Evolutionary conservation across 2,797 vertebrate genomes (phyloP), one percentile per base, ranked within the genome.

Genomic region (Aselliscus stoliczkanus): DNA sequence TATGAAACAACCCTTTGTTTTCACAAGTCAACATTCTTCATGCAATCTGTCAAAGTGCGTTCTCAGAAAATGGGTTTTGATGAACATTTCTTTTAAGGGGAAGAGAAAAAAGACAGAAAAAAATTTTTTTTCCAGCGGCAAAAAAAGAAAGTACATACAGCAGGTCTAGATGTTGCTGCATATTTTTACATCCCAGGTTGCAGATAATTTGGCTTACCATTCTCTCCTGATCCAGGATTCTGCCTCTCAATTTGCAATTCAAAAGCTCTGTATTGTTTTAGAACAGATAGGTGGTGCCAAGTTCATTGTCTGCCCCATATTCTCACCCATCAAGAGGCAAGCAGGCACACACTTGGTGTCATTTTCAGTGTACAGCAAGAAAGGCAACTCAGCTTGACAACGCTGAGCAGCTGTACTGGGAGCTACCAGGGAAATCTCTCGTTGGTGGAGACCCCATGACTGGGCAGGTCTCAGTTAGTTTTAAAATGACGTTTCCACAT

Each of bases 51-150:
- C 97, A 93, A 90, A 97, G 62, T 54, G 14, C 15, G 69, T 95
- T 94, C 84, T 95, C 73, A 9, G 10, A 86, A 86, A 97, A 87
- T 14, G 84, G 67, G 67, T 86, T 97, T 96, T 97, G 96, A 96
- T 94, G 80, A 96, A 81, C 17, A 1, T 75, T 87, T 81, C 47
- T 96, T 95, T 97, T 94, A 88, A 88, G 20, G 21, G 3, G 72
- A 94, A n/a, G 85, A 94, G 13, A 94, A 86, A 20, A 65, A 37
- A 56, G 25, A 23, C 8, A 17, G 25, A 9, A 39, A 60, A n/a
- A 20, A 60, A n/a, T 97, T 95, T 50, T 50, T 50, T 50, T 50
- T 42, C 9, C 9, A 92, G 31, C 86, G 5, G 90, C 83, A 88
- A 0, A 34, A 75, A 8, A 77, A 83, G 73, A 95, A 93, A 96